Base-by-base conservation (phyloP, 2,113 vertebrate genomes). In the Cygnus atratus region DNA sequence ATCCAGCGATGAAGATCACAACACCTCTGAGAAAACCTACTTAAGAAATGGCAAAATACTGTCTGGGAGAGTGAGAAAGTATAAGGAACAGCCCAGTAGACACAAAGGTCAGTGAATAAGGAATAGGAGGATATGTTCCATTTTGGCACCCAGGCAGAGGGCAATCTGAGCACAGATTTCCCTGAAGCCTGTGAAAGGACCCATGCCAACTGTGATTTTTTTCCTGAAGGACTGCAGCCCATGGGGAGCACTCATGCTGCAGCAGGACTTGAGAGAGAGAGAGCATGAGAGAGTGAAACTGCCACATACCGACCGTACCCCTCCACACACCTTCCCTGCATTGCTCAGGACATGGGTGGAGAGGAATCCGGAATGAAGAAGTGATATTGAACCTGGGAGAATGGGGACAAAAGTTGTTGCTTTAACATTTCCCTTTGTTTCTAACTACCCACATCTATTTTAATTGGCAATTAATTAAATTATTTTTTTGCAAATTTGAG, bases 1-100 rank as follows among this genome's bases (percentile, higher is more conserved):
- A n/a, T 22, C 29, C 20, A 1, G 0, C 11, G 14, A 25, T 2
- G 26, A 43, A 15, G 15, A 3, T 41, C 18, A 4, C 33, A 13
- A 10, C 9, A 15, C 6, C 35, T 54, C 12, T 5, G 2, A 16
- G 58, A 46, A 48, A 61, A 43, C 2, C 3, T 8, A 37, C 12
- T 61, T 10, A 37, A 39, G 37, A 37, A 35, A 78, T 39, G 57
- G 8, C 12, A 52, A 84, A 63, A 54, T 25, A 29, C 2, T 75
- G 9, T 6, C 29, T 48, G 29, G 18, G 33, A 21, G 68, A 59
- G 10, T 3, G 29, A 65, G 12, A 54, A 48, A 33, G 10, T 18
- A 17, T 16, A n/a, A 70, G 33, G n/a, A 68, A 39, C 19, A 44
- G 72, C 10, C 8, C 20, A 57, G 41, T 41, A 79, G 37, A 13